These are phyloP conservation scores for Drosophila putrida DNA, from an alignment of 2,888 invertebrate genomes.

Conservation along the genomic window DNA sequence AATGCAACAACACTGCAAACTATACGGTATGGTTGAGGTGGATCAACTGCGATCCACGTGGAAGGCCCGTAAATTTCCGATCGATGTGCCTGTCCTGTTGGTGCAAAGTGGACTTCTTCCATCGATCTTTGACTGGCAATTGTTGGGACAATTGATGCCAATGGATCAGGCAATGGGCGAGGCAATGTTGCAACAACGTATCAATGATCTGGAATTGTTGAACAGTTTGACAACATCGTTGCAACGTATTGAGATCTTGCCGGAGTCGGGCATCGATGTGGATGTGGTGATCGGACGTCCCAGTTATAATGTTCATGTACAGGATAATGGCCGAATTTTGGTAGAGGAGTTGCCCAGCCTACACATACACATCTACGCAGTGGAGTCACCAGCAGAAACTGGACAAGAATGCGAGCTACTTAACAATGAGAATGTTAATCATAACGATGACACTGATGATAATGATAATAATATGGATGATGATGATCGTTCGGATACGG, in stretches of 20 bases:
- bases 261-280: slow-evolving; percentile 35
- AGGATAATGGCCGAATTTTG: slow-evolving; percentile 42
- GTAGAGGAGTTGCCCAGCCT: slow-evolving; percentile 45
- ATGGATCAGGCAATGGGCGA: slow-evolving; percentile 32
- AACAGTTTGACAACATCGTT: slow-evolving; percentile 45
- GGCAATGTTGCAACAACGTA: slow-evolving; percentile 42
- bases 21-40: slow-evolving; percentile 47
- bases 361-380: slow-evolving; percentile 27
- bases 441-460: not conserved
- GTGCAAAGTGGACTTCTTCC: slow-evolving; percentile 42
- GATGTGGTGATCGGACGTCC: slow-evolving; percentile 34
- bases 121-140: slow-evolving; percentile 55
- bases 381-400: slow-evolving; percentile 25
- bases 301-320: slow-evolving; percentile 44
- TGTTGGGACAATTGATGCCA: slow-evolving; percentile 43
- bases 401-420: slow-evolving; percentile 28
- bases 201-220: slow-evolving; percentile 47
- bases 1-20: slow-evolving; percentile 29
- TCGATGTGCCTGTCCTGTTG: slow-evolving; percentile 36
- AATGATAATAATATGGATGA: not conserved
- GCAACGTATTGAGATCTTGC: slow-evolving; percentile 40
- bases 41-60: slow-evolving; percentile 41
- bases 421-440: not conserved
- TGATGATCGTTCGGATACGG: not conserved
- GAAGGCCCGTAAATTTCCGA: slow-evolving; percentile 36